Evolutionary conservation across 2,113 vertebrate genomes (phyloP), one percentile per base, ranked within the genome.

Genomic region (Callaeas wilsoni): DNA sequence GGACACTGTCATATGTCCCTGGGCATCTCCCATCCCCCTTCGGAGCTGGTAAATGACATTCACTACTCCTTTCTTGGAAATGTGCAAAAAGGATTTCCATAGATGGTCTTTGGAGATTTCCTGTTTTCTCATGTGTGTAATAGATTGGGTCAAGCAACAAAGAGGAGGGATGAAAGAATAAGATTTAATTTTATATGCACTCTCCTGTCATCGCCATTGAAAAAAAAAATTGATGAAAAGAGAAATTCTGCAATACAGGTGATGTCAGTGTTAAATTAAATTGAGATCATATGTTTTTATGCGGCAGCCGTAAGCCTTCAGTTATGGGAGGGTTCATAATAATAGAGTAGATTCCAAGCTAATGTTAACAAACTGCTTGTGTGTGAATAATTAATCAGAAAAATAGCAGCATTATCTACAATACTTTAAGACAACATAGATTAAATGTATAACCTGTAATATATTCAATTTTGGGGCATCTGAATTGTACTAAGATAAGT

Each of bases 91-190:
- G 95, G 96, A 97, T 98, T 98, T 98, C 96, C 96, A 93, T 94
- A 94, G 94, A 95, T 59, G 88, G 96, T 94, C 97, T 97, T 97
- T 88, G 71, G 98, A 98, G 98, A 98, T 70, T 97, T 97, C 96
- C 81, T 98, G 97, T 98, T 97, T 97, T 91, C 93, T 98, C 97
- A 97, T 97, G 97, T 98, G 97, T 98, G 97, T 98, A 97, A 98
- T 98, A 94, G 97, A 64, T 95, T 96, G 91, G 96, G 95, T 97
- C 94, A 96, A 96, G 88, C 94, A 93, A 97, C 93, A 97, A 92
- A 94, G 79, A 93, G 67, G 75, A 91, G 79, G 64, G 62, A 94
- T 87, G 86, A 84, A 95, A 94, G 60, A 96, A 90, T 55, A 57
- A 70, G 76, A 93, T 96, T 96, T 97, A 69, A 94, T 96, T 96